Base-by-base conservation (phyloP, 2,113 vertebrate genomes). In the Capreolus pygargus region DNA sequence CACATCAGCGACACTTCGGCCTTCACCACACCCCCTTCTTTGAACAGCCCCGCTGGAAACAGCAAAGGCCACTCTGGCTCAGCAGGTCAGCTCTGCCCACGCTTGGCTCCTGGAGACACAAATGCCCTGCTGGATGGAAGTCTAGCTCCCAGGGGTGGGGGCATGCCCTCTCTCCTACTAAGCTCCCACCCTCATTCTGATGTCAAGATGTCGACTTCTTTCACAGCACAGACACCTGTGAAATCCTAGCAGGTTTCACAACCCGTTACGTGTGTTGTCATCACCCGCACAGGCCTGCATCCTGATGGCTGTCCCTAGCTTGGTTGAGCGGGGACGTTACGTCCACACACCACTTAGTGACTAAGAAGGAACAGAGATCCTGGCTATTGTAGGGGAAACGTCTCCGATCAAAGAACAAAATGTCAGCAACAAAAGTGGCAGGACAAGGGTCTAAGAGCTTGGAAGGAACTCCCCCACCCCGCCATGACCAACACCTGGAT, bases 241-340 rank as follows among this genome's bases (percentile, higher is more conserved):
- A 50, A 15, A 1, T 5, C 57, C 17, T 7, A 11, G 27, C 30
- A 10, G 4, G 25, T 14, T 15, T 60, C 6, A 19, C 8, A 11
- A 5, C 19, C 30, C 0, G 0, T 7, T 25, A 21, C 10, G 10
- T 0, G 1, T 13, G 16, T 7, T 7, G 55, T 5, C 1, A 0
- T 28, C 76, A 64, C 52, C 12, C 0, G 5, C 14, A 52, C 33
- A n/a, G 16, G 9, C 14, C 47, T 13, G 1, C 39, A 39, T 39
- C 45, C 54, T 3, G 54, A 45, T 17, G 47, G 81, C 78, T 25
- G 60, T 60, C 33, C 52, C 17, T 21, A 11, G 25, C 27, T 19
- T 12, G 13, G 7, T 39, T 19, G 8, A 36, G 45, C 1, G 10
- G 23, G 55, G 57, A 47, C 1, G 0, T 21, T 14, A 43, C 1